Conservation (phyloP, 2,797 vertebrate species). For the Sebastes nivosus region DNA sequence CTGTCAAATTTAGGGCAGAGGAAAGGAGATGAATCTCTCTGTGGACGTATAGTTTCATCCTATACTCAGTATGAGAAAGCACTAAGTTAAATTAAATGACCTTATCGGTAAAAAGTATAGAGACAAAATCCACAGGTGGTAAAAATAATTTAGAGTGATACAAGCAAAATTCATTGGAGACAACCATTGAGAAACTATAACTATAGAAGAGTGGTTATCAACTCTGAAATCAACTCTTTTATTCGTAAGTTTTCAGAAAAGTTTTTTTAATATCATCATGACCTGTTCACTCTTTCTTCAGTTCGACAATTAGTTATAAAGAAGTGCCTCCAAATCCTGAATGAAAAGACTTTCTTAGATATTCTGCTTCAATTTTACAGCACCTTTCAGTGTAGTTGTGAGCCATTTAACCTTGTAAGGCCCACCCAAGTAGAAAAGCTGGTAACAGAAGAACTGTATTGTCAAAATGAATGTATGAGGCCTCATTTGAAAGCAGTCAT, state of each 20-base stretch:
- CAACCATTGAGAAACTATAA: neutral
- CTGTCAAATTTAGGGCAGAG: conserved; percentile 15
- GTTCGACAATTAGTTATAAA: neutral
- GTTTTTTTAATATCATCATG: neutral
- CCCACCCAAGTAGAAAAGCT: too few relatives aligned
- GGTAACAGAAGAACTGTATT: too few relatives aligned
- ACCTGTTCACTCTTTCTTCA: neutral
- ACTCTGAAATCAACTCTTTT: neutral
- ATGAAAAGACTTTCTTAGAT: neutral
- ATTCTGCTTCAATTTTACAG: neutral
- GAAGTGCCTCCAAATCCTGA: neutral
- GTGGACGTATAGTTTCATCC: neutral
- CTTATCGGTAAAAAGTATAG: neutral
- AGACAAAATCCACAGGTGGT: neutral
- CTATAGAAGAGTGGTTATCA: neutral
- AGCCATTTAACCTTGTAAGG: neutral
- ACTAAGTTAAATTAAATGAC: neutral
- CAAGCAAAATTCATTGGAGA: neutral
- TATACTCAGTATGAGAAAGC: neutral
- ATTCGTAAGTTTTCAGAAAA: neutral
- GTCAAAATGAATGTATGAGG: too few relatives aligned
- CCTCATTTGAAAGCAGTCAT: too few relatives aligned
- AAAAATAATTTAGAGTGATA: neutral
- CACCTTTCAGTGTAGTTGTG: neutral
- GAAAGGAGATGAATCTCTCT: neutral